Evolutionary conservation across 2,797 vertebrate genomes (phyloP).

Genomic region (Spheniscus humboldti): DNA sequence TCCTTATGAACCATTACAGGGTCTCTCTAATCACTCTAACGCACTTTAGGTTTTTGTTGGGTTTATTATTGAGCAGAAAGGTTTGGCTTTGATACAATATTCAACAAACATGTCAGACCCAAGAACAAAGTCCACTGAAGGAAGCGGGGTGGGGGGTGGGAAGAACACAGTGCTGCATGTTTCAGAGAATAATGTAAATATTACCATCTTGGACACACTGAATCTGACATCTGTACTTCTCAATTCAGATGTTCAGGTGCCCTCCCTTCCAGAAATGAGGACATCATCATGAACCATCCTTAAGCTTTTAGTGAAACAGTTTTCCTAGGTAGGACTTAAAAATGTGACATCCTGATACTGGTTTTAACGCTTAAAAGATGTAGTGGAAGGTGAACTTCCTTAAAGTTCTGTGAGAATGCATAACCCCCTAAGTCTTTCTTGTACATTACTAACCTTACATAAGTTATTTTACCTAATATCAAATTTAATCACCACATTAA

Average conservation of each 20-base stretch:
- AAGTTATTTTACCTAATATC: neutral
- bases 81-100: neutral
- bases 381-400: neutral
- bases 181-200: neutral
- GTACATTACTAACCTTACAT: neutral
- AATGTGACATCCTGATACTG: neutral
- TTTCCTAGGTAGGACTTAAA: neutral
- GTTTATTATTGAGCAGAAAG: neutral
- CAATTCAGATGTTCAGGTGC: neutral
- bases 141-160: too few relatives aligned
- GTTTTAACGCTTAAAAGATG: neutral
- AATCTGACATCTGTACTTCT: neutral
- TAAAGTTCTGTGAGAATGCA: neutral
- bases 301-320: neutral
- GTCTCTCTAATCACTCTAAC: neutral
- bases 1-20: neutral
- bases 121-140: neutral
- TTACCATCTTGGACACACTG: neutral
- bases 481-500: neutral
- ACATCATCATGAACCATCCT: neutral
- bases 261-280: neutral
- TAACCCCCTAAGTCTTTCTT: neutral
- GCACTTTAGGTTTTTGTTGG: neutral
- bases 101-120: neutral
- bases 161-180: neutral